Evolutionary conservation across 2,113 vertebrate genomes (phyloP).

Genomic region (Antigone vipio): DNA sequence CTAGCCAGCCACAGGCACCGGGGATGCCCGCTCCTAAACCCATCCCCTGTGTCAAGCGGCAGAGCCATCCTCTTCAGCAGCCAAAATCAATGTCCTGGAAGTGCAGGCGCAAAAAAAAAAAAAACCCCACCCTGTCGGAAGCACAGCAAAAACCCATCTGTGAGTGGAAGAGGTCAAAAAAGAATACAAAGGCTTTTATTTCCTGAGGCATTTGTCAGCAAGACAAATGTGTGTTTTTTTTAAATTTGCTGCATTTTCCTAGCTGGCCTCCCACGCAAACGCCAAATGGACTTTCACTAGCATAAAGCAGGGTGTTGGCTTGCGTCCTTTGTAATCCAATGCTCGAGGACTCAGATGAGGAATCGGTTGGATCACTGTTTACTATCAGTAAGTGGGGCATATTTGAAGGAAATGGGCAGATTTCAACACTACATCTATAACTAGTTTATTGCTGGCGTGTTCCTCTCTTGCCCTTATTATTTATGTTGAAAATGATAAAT

Average conservation of each 20-base stretch:
- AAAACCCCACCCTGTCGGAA: neutral
- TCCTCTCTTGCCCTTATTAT: neutral
- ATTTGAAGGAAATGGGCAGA: neutral
- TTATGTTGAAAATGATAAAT: slow-evolving; percentile 52
- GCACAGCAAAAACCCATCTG: slow-evolving; percentile 18
- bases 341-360: neutral
- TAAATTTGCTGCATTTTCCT: neutral
- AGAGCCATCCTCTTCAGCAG: rapidly evolving
- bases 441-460: neutral
- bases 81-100: neutral
- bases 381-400: neutral
- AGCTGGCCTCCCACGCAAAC: neutral
- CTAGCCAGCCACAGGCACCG: neutral
- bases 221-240: slow-evolving; percentile 20
- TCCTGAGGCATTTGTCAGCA: slow-evolving; percentile 35
- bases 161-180: slow-evolving; percentile 27
- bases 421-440: slow-evolving; percentile 3
- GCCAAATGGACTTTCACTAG: neutral
- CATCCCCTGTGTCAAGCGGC: rapidly evolving
- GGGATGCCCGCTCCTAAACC: neutral
- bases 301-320: neutral
- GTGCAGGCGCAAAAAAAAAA: neutral
- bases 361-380: neutral
- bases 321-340: neutral
- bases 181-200: slow-evolving; percentile 42